These are phyloP conservation scores for Coboldia fuscipes DNA, from an alignment of 1,140 invertebrate species.

Conservation along the genomic window DNA sequence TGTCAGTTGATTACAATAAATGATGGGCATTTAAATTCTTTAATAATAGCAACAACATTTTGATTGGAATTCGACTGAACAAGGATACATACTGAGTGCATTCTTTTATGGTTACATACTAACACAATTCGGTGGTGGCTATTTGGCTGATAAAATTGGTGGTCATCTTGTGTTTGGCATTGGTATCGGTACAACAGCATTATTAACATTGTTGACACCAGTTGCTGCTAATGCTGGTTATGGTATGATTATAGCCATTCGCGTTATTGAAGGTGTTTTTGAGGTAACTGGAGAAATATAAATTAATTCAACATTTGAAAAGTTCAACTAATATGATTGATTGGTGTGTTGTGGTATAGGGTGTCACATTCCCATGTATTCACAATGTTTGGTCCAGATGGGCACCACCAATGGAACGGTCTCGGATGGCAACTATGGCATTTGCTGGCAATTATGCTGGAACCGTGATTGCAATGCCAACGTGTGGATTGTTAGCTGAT, in stretches of 20 bases:
- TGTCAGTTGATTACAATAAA: not conserved
- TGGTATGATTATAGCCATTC: slow-evolving; percentile 43
- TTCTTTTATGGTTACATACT: slow-evolving; percentile 61
- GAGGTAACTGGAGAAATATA: slow-evolving; percentile 54
- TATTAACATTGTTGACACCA: slow-evolving; percentile 67
- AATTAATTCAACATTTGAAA: not conserved
- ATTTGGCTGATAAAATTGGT: slow-evolving; percentile 37
- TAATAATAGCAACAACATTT: slow-evolving; percentile 35
- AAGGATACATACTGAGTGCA: slow-evolving; percentile 55
- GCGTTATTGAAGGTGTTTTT: slow-evolving; percentile 72
- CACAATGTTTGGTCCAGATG: slow-evolving; percentile 73
- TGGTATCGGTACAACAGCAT: slow-evolving; percentile 56
- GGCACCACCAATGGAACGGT: slow-evolving; percentile 68
- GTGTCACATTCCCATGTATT: slow-evolving; percentile 77
- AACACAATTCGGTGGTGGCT: slow-evolving; percentile 44
- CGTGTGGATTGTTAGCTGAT: slow-evolving; percentile 47
- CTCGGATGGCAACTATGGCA: slow-evolving; percentile 49
- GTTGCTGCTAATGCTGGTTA: slow-evolving; percentile 46
- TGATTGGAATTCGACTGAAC: slow-evolving; percentile 46
- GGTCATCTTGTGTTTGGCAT: slow-evolving; percentile 41
- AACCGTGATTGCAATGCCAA: slow-evolving; percentile 56
- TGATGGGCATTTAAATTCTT: not conserved
- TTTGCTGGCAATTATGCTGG: slow-evolving; percentile 69
- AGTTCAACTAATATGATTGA: not conserved
- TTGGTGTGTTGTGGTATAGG: no score